phyloP scores from a whole-genome alignment of 2,797 vertebrate species.

The Tangara arthus region DNA sequence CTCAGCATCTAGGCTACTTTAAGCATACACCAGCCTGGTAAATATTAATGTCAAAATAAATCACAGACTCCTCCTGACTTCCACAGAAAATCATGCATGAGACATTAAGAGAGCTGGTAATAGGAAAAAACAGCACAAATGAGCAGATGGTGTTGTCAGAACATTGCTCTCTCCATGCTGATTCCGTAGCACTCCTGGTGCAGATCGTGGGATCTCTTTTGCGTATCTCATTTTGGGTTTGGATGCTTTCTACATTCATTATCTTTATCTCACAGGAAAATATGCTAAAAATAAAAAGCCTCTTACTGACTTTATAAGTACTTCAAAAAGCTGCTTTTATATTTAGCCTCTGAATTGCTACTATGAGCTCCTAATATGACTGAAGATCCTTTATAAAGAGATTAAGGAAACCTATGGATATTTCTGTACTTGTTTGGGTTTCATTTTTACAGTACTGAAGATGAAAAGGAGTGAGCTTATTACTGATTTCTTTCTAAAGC shows the following conservation, averaged over 20 bases:
- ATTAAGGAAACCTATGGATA: slow-evolving; percentile 4
- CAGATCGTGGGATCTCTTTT: slow-evolving; percentile 1
- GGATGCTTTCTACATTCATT: slow-evolving; percentile 21
- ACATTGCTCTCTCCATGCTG: slow-evolving; percentile 20
- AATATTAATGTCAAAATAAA: slow-evolving; percentile 55
- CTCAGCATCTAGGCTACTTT: background rate
- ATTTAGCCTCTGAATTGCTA: slow-evolving; percentile 48
- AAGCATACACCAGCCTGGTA: background rate
- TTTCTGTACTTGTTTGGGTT: background rate
- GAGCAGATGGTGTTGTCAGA: slow-evolving; percentile 64
- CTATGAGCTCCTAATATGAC: slow-evolving; percentile 8
- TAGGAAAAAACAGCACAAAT: slow-evolving; percentile 6
- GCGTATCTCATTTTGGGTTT: background rate
- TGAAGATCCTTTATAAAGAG: slow-evolving; percentile 26
- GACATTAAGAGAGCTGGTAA: background rate
- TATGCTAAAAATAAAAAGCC: slow-evolving; percentile 47
- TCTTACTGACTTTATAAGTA: slow-evolving; percentile 27
- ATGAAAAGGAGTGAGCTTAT: background rate
- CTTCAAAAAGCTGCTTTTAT: slow-evolving; percentile 48
- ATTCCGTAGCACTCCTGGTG: slow-evolving; percentile 6
- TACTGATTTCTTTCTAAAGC: background rate
- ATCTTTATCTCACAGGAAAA: slow-evolving; percentile 29
- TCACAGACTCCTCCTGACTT: slow-evolving; percentile 26
- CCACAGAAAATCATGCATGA: slow-evolving; percentile 38
- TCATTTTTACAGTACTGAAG: background rate